Evolutionary conservation across 1,140 invertebrate genomes (phyloP).

Genomic region (Chymomyza costata): DNA sequence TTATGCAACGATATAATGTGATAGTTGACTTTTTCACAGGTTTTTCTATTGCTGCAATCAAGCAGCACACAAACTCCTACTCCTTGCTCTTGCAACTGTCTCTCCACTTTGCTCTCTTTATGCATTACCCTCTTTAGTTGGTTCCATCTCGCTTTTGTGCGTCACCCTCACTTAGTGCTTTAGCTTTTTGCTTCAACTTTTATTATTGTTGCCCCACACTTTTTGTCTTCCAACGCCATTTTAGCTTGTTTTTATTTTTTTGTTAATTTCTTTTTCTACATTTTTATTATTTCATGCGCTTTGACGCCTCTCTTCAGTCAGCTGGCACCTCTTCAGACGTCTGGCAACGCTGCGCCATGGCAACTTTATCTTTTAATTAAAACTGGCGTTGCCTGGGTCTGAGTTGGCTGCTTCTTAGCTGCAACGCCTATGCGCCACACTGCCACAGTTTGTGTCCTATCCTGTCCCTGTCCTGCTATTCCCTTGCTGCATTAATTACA

Average conservation of each 20-base stretch:
- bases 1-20: too few species aligned
- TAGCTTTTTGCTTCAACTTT: constrained; percentile 8
- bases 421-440: not conserved
- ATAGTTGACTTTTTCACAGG: constrained; percentile 29
- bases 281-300: constrained; percentile 63
- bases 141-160: not conserved
- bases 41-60: constrained; percentile 43
- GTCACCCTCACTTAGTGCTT: too few species aligned
- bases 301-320: constrained; percentile 33
- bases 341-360: constrained; percentile 37
- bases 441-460: too few species aligned
- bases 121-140: not conserved
- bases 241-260: constrained; percentile 33
- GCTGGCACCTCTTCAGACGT: too few species aligned
- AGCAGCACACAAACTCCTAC: constrained; percentile 35
- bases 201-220: constrained; percentile 7
- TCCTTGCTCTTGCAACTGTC: too few species aligned
- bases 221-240: constrained; percentile 15
- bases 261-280: constrained; percentile 62
- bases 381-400: constrained; percentile 46
- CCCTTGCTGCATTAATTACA: constrained; percentile 53
- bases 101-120: constrained; percentile 2
- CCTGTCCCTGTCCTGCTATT: too few species aligned
- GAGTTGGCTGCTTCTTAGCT: constrained; percentile 31
- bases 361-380: constrained; percentile 71